These are phyloP conservation scores for Sebastolobus altivelis DNA, from an alignment of 2,797 vertebrate species.

Conservation along the genomic window DNA sequence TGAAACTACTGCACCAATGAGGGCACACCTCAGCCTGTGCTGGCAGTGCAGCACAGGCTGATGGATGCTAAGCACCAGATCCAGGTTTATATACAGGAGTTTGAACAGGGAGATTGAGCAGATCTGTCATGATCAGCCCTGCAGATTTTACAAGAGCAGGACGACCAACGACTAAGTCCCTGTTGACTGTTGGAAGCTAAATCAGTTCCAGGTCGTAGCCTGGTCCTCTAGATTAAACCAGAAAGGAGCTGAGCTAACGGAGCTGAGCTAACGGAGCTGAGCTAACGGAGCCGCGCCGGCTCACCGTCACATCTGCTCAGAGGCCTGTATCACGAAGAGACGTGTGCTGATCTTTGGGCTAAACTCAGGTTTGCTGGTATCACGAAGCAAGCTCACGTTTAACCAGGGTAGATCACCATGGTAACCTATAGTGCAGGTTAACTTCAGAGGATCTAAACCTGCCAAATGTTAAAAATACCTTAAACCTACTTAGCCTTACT, in stretches of 20 bases:
- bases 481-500: neutral
- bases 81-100: conserved; percentile 40
- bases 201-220: conserved; percentile 12
- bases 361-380: conserved; percentile 4
- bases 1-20: neutral
- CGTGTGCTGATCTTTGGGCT: neutral
- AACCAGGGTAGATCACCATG: neutral
- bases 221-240: neutral
- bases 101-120: conserved; percentile 21
- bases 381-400: neutral
- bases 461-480: too few relatives aligned
- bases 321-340: conserved; percentile 1
- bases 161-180: neutral
- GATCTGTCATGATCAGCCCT: neutral
- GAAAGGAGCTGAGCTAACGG: neutral
- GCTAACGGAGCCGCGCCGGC: neutral
- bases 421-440: neutral
- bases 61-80: conserved; percentile 56
- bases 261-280: neutral
- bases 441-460: neutral
- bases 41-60: conserved; percentile 40
- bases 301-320: conserved; percentile 18
- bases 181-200: neutral
- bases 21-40: neutral
- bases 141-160: conserved; percentile 13